A percentile compares a stretch with the other conserved stretches of the same genome.
phyloP scores from a whole-genome alignment of 2,888 invertebrate genomes.

The Lycaena phlaeas region DNA sequence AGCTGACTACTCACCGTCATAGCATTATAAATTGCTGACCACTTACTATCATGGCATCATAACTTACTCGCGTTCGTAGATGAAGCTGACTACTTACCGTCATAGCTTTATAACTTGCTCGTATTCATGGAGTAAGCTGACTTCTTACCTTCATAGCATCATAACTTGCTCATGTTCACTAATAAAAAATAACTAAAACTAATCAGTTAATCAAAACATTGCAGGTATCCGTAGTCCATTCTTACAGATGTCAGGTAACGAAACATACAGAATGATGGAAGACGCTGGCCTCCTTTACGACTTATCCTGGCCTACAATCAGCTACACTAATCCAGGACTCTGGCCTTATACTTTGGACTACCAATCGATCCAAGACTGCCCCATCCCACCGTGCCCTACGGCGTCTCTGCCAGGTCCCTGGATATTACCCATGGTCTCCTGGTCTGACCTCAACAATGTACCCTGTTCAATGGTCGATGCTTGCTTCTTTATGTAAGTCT shows the following conservation, averaged over 20 bases:
- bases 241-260: constrained; percentile 71
- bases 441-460: constrained; percentile 49
- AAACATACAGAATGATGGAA: constrained; percentile 69
- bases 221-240: constrained; percentile 70
- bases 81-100: too few relatives aligned
- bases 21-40: too few relatives aligned
- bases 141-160: too few relatives aligned
- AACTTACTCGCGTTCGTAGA: too few relatives aligned
- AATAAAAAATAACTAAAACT: too few relatives aligned
- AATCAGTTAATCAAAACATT: constrained; percentile 10
- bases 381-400: constrained; percentile 69
- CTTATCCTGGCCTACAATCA: constrained; percentile 72
- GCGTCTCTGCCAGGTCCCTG: constrained; percentile 74
- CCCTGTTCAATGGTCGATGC: constrained; percentile 74
- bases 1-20: too few relatives aligned
- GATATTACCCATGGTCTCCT: constrained; percentile 77
- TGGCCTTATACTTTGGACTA: constrained; percentile 82
- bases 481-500: constrained; percentile 61
- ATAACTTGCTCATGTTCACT: too few relatives aligned
- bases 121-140: too few relatives aligned
- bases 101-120: too few relatives aligned
- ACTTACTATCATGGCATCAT: too few relatives aligned
- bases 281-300: constrained; percentile 72
- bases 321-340: constrained; percentile 47
- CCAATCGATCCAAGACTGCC: constrained; percentile 68